A percentile compares a stretch with the other conserved stretches of the same genome.
phyloP scores from a whole-genome alignment of 2,113 vertebrate genomes.

The Dromas ardeola region DNA sequence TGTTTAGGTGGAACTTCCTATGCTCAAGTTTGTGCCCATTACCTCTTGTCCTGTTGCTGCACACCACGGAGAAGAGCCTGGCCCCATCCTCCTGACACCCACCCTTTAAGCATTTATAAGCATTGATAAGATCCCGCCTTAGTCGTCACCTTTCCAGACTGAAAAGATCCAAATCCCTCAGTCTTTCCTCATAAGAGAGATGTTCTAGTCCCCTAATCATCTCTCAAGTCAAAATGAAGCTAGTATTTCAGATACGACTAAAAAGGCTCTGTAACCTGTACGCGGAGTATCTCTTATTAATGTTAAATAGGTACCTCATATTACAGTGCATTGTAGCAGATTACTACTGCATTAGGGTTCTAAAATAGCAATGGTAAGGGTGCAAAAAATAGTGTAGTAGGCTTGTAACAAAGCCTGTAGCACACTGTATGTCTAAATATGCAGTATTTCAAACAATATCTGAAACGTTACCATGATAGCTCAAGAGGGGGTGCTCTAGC shows the following conservation, averaged over 20 bases:
- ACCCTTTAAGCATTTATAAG: too few relatives aligned
- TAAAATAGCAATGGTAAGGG: not conserved
- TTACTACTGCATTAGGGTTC: not conserved
- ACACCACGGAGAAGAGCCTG: too few relatives aligned
- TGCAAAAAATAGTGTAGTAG: not conserved
- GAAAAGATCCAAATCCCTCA: too few relatives aligned
- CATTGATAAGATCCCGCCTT: too few relatives aligned
- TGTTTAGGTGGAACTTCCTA: too few relatives aligned
- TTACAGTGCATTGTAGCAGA: not conserved
- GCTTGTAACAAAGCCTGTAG: not conserved
- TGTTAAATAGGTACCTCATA: not conserved
- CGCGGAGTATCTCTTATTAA: not conserved
- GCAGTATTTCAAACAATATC: not conserved
- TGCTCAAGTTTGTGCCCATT: too few relatives aligned
- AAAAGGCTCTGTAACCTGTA: not conserved
- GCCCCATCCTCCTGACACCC: too few relatives aligned
- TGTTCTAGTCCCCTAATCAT: too few relatives aligned
- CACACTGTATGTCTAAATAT: rapidly evolving
- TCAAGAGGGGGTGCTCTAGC: not conserved
- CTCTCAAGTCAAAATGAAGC: not conserved
- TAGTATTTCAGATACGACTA: not conserved
- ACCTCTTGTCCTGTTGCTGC: too few relatives aligned
- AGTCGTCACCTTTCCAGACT: too few relatives aligned
- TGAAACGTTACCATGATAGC: rapidly evolving
- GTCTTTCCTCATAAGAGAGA: too few relatives aligned